These are phyloP conservation scores for Synodontis membranacea DNA, from an alignment of 2,113 vertebrate genomes.

Conservation along the genomic window DNA sequence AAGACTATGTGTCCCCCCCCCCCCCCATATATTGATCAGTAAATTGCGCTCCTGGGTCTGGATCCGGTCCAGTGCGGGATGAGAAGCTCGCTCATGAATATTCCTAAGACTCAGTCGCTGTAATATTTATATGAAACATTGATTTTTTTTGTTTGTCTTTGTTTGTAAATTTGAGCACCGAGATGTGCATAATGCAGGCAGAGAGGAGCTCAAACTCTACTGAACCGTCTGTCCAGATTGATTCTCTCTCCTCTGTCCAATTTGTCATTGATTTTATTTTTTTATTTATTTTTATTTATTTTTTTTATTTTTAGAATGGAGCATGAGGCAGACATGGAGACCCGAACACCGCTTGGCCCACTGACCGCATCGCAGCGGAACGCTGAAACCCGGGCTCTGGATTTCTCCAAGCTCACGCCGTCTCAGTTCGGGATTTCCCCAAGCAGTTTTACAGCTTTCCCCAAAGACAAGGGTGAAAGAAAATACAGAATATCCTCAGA, in stretches of 20 bases:
- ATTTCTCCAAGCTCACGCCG: constrained; percentile 65
- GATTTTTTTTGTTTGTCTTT: not conserved
- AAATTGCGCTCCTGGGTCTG: too few relatives aligned
- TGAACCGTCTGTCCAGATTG: not conserved
- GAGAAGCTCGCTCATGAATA: not conserved
- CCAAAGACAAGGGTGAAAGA: constrained; percentile 66
- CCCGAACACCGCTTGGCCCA: constrained; percentile 16
- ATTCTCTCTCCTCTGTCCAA: not conserved
- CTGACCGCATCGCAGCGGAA: constrained; percentile 16
- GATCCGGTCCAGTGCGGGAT: not conserved
- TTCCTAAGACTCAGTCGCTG: not conserved
- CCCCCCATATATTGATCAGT: too few relatives aligned
- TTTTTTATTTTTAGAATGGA: constrained; percentile 22
- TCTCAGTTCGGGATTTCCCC: constrained; percentile 69
- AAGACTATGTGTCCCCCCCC: too few relatives aligned
- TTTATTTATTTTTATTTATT: too few relatives aligned
- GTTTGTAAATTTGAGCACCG: not conserved
- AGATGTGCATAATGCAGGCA: not conserved
- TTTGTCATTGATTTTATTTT: not conserved
- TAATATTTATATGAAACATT: not conserved
- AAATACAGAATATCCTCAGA: not conserved
- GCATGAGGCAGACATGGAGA: constrained; percentile 13
- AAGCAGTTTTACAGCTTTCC: constrained; percentile 65
- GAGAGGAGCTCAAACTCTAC: not conserved
- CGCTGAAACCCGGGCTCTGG: not conserved